Evolutionary conservation across 2,797 vertebrate genomes (phyloP), one percentile per base, ranked within the genome.

Genomic region (Sylvilagus floridanus): DNA sequence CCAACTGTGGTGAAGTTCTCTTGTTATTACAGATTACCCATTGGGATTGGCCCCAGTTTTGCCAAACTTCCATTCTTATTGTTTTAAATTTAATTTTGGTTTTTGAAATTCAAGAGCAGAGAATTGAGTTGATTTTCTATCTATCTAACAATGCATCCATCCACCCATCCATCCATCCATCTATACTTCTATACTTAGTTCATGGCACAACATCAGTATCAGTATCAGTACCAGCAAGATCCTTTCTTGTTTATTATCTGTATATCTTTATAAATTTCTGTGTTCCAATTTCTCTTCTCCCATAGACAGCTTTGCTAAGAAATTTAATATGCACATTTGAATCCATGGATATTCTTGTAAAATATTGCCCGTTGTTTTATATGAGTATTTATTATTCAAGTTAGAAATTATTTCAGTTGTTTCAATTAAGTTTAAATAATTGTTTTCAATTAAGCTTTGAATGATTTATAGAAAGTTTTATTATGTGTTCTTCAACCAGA

Each of bases 81-180:
- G n/a, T 82, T 76, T 79, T 28, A 42, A 47, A 47, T 63, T 21
- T 21, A 82, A 75, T 73, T 62, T 77, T 86, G 9, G 71, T 71
- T 92, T 92, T 94, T 78, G 50, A 93, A 91, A 81, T 17, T 88
- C 30, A 93, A 76, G 26, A 88, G 22, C 26, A 76, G 28, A 32
- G 54, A 69, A 7, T 68, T 79, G 21, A 73, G 50, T 78, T 87
- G 73, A 72, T 86, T 88, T 87, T 91, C 42, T 47, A 30, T 73
- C 14, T 21, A 19, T 50, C 50, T 12, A 9, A 78, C 52, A n/a
- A 4, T 72, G 13, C 26, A n/a, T 22, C 14, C 11, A 54, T 62
- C 5, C 30, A 24, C 72, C 28, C 30, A 60, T 35, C 35, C 13
- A 47, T 47, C 28, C 30, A 60, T 35, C 35, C 13, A 47, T 47